Evolutionary conservation across 37 sponge, comb jelly and placozoan genomes (phyloP).

Genomic region (Halichondria panicea): DNA sequence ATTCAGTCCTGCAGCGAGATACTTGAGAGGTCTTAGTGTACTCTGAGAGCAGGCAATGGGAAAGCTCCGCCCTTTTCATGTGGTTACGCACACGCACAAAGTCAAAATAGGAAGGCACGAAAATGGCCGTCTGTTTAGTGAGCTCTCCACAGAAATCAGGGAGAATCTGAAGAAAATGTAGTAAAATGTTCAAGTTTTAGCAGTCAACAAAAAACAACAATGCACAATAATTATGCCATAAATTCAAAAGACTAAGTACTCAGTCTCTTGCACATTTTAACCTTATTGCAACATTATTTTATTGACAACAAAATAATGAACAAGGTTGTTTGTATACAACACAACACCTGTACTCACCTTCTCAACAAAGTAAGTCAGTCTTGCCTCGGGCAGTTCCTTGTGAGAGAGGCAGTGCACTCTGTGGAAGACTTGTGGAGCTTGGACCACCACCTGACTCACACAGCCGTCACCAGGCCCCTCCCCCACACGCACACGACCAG

Average conservation of each 20-base stretch:
- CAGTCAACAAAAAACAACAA: neutral
- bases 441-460: slow-evolving; percentile 55
- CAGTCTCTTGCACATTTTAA: too few relatives aligned
- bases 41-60: slow-evolving; percentile 78
- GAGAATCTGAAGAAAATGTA: slow-evolving; percentile 58
- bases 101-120: slow-evolving; percentile 93
- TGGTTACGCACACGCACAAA: slow-evolving; percentile 89
- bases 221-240: too few relatives aligned
- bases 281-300: neutral
- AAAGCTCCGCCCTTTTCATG: slow-evolving; percentile 76
- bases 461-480: slow-evolving; percentile 25
- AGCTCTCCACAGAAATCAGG: slow-evolving; percentile 61
- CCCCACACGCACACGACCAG: slow-evolving; percentile 58
- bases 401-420: slow-evolving; percentile 34
- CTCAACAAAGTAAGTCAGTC: slow-evolving; percentile 75
- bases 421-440: slow-evolving; percentile 71
- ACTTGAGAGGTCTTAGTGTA: slow-evolving; percentile 73
- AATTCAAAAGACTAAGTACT: too few relatives aligned
- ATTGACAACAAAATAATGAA: too few relatives aligned
- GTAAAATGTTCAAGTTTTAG: neutral
- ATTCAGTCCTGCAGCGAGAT: slow-evolving; percentile 65
- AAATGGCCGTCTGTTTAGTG: slow-evolving; percentile 65
- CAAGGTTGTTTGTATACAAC: too few relatives aligned
- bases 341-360: slow-evolving; percentile 41
- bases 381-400: slow-evolving; percentile 55